Evolutionary conservation across 1,140 invertebrate species (phyloP), one percentile per base, ranked within the genome.

Genomic region (Prorops nasuta): DNA sequence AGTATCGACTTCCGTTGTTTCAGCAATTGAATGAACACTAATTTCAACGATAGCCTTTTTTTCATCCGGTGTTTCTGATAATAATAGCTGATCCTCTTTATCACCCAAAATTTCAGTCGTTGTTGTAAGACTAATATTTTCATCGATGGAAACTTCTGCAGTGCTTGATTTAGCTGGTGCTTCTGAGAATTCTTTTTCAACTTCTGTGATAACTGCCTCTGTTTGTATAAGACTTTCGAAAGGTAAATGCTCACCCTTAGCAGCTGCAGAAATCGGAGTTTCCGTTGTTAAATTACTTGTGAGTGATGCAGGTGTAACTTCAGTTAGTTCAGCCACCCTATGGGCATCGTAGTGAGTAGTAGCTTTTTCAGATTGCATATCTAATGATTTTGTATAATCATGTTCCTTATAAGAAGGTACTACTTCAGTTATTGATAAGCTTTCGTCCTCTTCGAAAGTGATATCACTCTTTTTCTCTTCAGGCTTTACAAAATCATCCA

Each of bases 221-320:
- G 69, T 73, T 51, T 78, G 72, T 37, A 80, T 64, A 14, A 84
- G 50, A 54, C 79, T 73, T 63, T 82, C 79, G 18, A 79, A 77
- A 22, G 74, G 67, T 18, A 74, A 60, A 57, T 72, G 74, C 55
- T 76, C 63, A 43, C 78, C 56, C 48, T 54, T 74, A 3, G 79
- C 81, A 17, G 66, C 64, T 19, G 56, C 58, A 35, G 60, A 56
- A 18, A 54, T 34, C 7, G 70, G 63, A 12, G 21, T 9, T 61
- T 69, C 46, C 2, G 46, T 40, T 17, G 58, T 48, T 1, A 81
- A 56, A 28, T 74, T 63, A 42, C 60, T 63, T 19, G 74, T 52
- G 50, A 45, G 51, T 43, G 62, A 67, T 43, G 74, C 64, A 16
- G 72, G 43, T 21, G 66, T 66, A 8, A 81, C 54, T 70, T 81